A percentile compares a stretch with the other conserved stretches of the same genome.
phyloP scores from a whole-genome alignment of 2,888 invertebrate species.

The Stenolophus ochropezus region DNA sequence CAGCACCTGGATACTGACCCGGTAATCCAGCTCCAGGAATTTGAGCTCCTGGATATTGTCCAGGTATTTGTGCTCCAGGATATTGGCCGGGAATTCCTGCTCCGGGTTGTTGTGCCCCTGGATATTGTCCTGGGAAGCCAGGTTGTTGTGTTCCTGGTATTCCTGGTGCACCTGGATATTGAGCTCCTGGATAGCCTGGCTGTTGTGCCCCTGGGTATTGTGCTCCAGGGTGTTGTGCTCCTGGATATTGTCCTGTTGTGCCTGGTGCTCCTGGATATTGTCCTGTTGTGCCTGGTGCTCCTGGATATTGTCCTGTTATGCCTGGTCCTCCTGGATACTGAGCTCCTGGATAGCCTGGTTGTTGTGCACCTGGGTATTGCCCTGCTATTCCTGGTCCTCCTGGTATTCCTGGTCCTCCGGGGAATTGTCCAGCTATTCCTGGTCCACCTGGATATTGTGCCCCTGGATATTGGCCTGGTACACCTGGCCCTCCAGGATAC shows the following conservation, averaged over 20 bases:
- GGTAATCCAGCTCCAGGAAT: conserved; percentile 48
- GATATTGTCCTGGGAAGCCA: conserved; percentile 60
- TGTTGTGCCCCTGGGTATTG: conserved; percentile 43
- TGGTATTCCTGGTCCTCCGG: conserved; percentile 57
- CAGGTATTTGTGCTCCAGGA: conserved; percentile 46
- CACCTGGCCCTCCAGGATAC: conserved; percentile 27
- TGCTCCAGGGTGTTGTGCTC: conserved; percentile 28
- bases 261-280: conserved; percentile 37
- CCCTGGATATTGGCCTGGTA: conserved; percentile 39
- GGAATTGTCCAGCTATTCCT: conserved; percentile 53
- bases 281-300: background rate
- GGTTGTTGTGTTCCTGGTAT: conserved; percentile 39
- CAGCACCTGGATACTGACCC: conserved; percentile 37
- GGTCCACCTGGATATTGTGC: conserved; percentile 58
- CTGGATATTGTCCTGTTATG: conserved; percentile 40
- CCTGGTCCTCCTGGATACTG: conserved; percentile 34
- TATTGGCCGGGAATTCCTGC: conserved; percentile 36
- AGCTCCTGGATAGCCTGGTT: conserved; percentile 55
- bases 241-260: conserved; percentile 24
- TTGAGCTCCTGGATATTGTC: conserved; percentile 44
- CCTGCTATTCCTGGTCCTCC: conserved; percentile 35
- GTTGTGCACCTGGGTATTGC: conserved; percentile 43
- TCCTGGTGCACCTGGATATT: conserved; percentile 31
- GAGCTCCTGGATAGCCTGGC: conserved; percentile 52
- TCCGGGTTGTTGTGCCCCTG: conserved; percentile 54